Evolutionary conservation across 2,888 invertebrate genomes (phyloP), one percentile per base, ranked within the genome.

Genomic region (Busseola fusca): DNA sequence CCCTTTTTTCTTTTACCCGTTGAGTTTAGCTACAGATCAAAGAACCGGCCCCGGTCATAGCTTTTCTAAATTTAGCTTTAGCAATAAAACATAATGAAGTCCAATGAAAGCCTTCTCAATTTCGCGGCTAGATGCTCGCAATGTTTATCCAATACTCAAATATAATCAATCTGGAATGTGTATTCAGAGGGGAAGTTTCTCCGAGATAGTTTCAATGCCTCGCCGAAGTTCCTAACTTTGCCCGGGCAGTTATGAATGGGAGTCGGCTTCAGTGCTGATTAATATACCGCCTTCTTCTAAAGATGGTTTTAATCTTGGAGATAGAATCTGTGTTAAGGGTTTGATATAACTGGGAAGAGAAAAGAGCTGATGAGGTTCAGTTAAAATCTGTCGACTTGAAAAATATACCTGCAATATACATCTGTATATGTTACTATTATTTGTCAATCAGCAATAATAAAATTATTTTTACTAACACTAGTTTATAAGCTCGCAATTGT

Each of bases 81-180:
- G 40, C 16, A 54, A 45, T 40, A 59, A 50, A 64, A 52, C 59
- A 45, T 62, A 14, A 1, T 21, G 48, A 48, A 65, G 5, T 25
- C 45, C 42, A 64, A 54, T 76, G 25, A 72, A 54, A 60, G 34
- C 30, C 40, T 52, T 59, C 18, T 72, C 40, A 62, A 54, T 68
- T 58, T 63, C 54, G 12, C 64, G 9, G 54, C n/a, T 48, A 48
- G 10, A 21, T n/a, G 48, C n/a, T 48, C 48, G n/a, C 27, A 64
- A 74, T 78, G 37, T 69, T 74, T 48, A n/a, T 60, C 56, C 62
- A 64, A 60, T 40, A 54, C 59, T 66, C 63, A 56, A 62, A 76
- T 60, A 58, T 56, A 68, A 77, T 73, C 78, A 78, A 78, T 78
- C 74, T 74, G 73, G 65, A 74, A 78, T 74, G 63, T 74, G 45